Conservation (phyloP, 2,113 vertebrate genomes). For the Esox niger region DNA sequence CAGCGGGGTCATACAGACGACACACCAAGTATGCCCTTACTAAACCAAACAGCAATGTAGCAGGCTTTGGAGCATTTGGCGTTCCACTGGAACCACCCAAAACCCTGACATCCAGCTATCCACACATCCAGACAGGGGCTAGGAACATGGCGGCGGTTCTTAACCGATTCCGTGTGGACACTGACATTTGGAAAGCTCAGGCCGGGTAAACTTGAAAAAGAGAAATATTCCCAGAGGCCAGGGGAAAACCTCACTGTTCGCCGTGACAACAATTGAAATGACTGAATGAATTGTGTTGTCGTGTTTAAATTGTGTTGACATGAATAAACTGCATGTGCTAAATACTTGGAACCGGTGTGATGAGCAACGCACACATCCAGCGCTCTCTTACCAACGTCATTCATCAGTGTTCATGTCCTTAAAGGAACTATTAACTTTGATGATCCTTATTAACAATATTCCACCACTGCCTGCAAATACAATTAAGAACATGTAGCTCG, state of each 20-base stretch:
- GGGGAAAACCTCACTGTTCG: slow-evolving; percentile 6
- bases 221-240: background rate
- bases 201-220: slow-evolving; percentile 4
- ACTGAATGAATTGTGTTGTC: slow-evolving; percentile 36
- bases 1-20: too few relatives aligned
- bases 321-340: slow-evolving; percentile 11
- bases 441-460: slow-evolving; percentile 36
- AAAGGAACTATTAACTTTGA: background rate
- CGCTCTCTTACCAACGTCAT: slow-evolving; percentile 37
- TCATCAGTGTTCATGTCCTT: slow-evolving; percentile 50
- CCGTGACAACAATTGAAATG: slow-evolving; percentile 20
- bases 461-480: slow-evolving; percentile 51
- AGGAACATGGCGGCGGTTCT: background rate
- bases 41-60: background rate
- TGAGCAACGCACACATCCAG: slow-evolving; percentile 38
- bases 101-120: background rate
- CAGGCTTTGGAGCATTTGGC: background rate
- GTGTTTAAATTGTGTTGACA: slow-evolving; percentile 33
- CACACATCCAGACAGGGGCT: background rate
- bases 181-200: background rate
- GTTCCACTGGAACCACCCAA: background rate
- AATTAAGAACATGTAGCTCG: slow-evolving; percentile 33
- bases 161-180: background rate
- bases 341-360: slow-evolving; percentile 40
- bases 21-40: too few relatives aligned